Evolutionary conservation across 2,113 vertebrate genomes (phyloP).

Genomic region (Pachycephala philippinensis): DNA sequence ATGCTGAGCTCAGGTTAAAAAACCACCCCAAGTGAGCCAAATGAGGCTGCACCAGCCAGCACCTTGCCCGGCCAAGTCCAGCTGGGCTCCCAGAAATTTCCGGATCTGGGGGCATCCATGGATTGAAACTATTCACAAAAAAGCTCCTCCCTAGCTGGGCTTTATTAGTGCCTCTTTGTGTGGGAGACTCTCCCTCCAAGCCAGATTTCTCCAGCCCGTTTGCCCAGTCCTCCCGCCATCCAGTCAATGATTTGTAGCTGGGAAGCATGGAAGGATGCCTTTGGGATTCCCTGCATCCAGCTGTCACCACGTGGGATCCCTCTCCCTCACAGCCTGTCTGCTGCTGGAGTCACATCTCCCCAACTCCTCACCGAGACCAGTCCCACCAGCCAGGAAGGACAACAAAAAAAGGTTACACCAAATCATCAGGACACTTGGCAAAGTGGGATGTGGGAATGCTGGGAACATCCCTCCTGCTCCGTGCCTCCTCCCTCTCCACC

Average conservation of each 20-base stretch:
- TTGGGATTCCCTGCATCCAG: background rate
- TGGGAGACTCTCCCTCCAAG: background rate
- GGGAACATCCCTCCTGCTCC: background rate
- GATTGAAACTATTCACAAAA: background rate
- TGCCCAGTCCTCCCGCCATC: background rate
- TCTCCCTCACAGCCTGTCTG: background rate
- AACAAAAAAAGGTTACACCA: background rate
- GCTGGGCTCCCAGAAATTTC: background rate
- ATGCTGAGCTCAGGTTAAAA: background rate
- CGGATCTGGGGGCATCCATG: background rate
- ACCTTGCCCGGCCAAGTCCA: background rate
- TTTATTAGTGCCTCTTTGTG: background rate
- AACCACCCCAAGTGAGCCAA: background rate
- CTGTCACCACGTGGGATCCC: background rate
- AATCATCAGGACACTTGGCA: background rate
- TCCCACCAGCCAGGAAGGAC: background rate
- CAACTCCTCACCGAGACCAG: background rate
- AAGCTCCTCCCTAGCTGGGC: background rate
- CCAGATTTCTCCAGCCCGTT: conserved; percentile 9
- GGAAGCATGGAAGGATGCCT: background rate
- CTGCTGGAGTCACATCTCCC: background rate
- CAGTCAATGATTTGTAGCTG: background rate
- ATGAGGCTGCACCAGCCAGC: background rate
- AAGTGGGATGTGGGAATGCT: background rate
- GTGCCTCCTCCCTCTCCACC: background rate